Base-by-base conservation (phyloP, 2,888 invertebrate genomes). In the Sympetrum striolatum region DNA sequence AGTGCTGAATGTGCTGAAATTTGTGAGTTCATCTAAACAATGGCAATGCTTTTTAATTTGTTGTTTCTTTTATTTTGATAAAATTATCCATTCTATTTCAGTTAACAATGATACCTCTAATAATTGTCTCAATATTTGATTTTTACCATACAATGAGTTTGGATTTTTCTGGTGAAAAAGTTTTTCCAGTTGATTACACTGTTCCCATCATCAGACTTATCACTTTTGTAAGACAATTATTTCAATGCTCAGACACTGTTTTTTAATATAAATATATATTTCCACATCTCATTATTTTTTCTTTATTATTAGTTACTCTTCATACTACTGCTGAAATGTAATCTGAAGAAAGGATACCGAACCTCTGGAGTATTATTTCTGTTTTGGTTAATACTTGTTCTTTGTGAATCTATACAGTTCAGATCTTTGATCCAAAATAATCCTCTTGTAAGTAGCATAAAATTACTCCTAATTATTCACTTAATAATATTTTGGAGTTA, bases 361-460 rank as follows among this genome's bases (percentile, higher is more conserved):
- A 97, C 98, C 22, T 99, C 99, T 5, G 99, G 99, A 6, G 95
- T 98, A 90, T 95, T 98, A 91, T 99, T 98, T 94, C 94, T 98
- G 92, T 99, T 98, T 94, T 99, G 99, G 98, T 94, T 98, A 35
- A 93, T 98, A 0, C 93, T 98, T 90, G 94, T 95, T 0, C 44
- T 98, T 53, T 96, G 96, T 81, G 97, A 97, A 2, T 94, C 96
- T 91, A 95, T 97, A 0, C 96, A 97, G 92, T 96, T 97, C 92
- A 95, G 97, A 92, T 96, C 96, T 31, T 96, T 96, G 93, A 58
- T 94, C 14, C 91, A 92, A 90, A 91, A 91, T 90, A 81, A 92
- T 31, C 48, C 81, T 91, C 91, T 91, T 90, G 92, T 94, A 91
- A 91, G 92, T 73, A 80, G 64, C 90, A 44, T 12, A 80, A 18